Evolutionary conservation across 2,797 vertebrate genomes (phyloP).

Genomic region (Adelosebastes latens): DNA sequence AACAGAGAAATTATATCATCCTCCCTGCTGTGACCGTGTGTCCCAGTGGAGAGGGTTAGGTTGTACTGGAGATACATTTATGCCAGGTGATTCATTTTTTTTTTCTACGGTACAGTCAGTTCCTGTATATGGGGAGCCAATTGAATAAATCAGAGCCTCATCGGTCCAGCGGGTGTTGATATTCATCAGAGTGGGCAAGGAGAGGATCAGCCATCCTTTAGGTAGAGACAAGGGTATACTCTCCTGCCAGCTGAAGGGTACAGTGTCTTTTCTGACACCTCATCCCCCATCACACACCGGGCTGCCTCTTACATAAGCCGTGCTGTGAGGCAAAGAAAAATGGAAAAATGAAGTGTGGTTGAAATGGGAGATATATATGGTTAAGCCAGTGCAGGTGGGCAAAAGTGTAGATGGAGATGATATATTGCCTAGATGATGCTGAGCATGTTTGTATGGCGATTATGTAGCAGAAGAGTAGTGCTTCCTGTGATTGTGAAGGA

Average conservation of each 20-base stretch:
- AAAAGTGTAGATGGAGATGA: slow-evolving; percentile 23
- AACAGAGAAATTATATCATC: slow-evolving; percentile 13
- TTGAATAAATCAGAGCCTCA: slow-evolving; percentile 56
- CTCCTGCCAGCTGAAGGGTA: slow-evolving; percentile 48
- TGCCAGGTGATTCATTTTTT: slow-evolving; percentile 10
- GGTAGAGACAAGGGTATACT: slow-evolving; percentile 44
- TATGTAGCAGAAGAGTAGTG: neutral
- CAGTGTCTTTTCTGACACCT: slow-evolving; percentile 31
- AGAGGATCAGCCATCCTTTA: slow-evolving; percentile 46
- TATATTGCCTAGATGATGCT: slow-evolving; percentile 17
- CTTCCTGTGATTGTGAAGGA: slow-evolving; percentile 8
- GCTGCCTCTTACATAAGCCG: slow-evolving; percentile 42
- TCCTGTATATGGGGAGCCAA: slow-evolving; percentile 29
- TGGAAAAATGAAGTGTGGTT: slow-evolving; percentile 27
- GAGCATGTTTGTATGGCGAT: slow-evolving; percentile 7
- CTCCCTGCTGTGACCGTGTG: slow-evolving; percentile 5
- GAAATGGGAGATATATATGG: slow-evolving; percentile 26
- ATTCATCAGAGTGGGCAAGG: slow-evolving; percentile 47
- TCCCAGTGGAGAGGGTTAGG: slow-evolving; percentile 13
- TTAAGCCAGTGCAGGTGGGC: neutral
- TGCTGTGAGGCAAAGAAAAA: slow-evolving; percentile 34
- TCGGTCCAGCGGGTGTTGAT: slow-evolving; percentile 35
- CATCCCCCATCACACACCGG: slow-evolving; percentile 31
- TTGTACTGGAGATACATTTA: slow-evolving; percentile 32
- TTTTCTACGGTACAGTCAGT: neutral